Conservation (phyloP, 2,797 vertebrate genomes). For the Syndactyla subalaris region DNA sequence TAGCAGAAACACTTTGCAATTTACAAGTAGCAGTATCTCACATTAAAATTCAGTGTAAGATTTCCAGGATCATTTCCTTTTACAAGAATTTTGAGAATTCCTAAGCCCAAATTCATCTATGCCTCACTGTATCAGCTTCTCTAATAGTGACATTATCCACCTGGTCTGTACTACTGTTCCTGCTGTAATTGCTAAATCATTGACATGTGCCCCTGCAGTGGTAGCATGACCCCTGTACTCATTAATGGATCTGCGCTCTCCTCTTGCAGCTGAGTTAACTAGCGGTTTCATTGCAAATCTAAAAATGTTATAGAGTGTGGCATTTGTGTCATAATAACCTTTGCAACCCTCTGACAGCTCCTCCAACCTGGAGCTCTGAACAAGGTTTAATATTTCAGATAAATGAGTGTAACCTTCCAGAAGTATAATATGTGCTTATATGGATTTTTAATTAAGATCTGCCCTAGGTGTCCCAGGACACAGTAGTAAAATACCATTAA, state of each 20-base stretch:
- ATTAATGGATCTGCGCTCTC: conserved; percentile 35
- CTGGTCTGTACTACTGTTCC: conserved; percentile 23
- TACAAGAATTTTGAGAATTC: conserved; percentile 36
- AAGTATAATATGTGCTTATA: neutral
- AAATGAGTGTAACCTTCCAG: neutral
- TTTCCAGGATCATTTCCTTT: conserved; percentile 39
- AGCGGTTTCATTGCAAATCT: conserved; percentile 24
- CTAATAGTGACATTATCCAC: conserved; percentile 37
- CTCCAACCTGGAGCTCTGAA: neutral
- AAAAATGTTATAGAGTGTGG: conserved; percentile 12
- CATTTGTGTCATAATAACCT: conserved; percentile 41
- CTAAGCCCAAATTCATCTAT: neutral
- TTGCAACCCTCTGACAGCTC: neutral
- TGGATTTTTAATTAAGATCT: neutral
- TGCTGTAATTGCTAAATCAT: conserved; percentile 55
- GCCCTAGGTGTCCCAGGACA: neutral
- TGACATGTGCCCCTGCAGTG: conserved; percentile 14
- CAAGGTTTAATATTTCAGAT: neutral
- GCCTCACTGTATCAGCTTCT: neutral
- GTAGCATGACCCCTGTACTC: neutral
- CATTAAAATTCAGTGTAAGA: conserved; percentile 16
- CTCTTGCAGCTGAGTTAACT: conserved; percentile 1
- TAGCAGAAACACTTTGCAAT: neutral
- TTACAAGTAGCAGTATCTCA: neutral
- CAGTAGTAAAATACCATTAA: neutral